Evolutionary conservation across 2,888 invertebrate species (phyloP).

Genomic region (Eumerus sabulonum): DNA sequence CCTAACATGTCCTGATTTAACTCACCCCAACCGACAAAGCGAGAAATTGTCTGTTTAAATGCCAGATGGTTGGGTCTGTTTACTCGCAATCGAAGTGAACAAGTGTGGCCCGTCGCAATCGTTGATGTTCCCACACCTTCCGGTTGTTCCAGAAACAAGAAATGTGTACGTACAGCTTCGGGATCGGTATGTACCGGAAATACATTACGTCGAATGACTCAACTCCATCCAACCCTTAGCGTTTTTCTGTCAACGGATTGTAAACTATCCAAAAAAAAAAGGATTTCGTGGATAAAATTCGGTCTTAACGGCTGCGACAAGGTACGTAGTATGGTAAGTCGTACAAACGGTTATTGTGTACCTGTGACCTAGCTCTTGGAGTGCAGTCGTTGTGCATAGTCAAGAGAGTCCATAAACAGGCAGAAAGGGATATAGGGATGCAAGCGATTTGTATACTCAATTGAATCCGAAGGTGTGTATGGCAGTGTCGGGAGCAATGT

Average conservation of each 20-base stretch:
- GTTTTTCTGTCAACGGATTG: slow-evolving; percentile 26
- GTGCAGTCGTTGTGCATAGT: slow-evolving; percentile 11
- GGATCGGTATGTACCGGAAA: slow-evolving; percentile 59
- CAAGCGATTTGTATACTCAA: slow-evolving; percentile 18
- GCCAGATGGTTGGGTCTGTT: slow-evolving; percentile 47
- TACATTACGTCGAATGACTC: slow-evolving; percentile 44
- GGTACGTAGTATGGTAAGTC: slow-evolving; percentile 46
- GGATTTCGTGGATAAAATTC: slow-evolving; percentile 15
- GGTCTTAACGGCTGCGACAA: too few relatives aligned
- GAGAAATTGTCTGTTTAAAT: slow-evolving; percentile 23
- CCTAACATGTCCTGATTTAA: slow-evolving; percentile 14
- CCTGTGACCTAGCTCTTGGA: slow-evolving; percentile 35
- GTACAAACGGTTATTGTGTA: slow-evolving; percentile 21
- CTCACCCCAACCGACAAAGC: slow-evolving; percentile 28
- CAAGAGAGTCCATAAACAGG: not conserved
- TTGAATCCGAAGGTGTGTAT: slow-evolving; percentile 44
- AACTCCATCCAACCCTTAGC: slow-evolving; percentile 42
- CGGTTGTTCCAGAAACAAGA: slow-evolving; percentile 35
- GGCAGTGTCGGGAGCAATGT: slow-evolving; percentile 1
- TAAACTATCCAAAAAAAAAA: too few relatives aligned
- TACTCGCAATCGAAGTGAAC: slow-evolving; percentile 35
- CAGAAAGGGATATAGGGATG: not conserved
- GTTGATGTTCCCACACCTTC: slow-evolving; percentile 51
- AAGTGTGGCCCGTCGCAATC: slow-evolving; percentile 33
- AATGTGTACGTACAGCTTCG: not conserved